Evolutionary conservation across 2,888 invertebrate species (phyloP), one percentile per base, ranked within the genome.

Genomic region (Catotricha subobsoleta): DNA sequence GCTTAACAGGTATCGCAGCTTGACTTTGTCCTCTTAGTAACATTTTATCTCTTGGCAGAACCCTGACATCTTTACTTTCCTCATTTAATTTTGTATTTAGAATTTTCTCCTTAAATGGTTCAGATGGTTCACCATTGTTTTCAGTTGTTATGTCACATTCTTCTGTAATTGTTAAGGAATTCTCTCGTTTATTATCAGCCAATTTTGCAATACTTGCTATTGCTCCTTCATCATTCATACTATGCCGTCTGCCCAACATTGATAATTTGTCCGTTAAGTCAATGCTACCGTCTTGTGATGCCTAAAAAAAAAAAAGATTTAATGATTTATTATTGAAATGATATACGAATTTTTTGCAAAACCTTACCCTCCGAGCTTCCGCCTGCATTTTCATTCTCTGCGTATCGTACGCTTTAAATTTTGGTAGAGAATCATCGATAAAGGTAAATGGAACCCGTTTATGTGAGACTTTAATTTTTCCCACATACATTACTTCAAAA

Each of bases 401-500:
- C 2, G 75, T 68, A 52, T 87, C 84, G 53, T 84, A 80, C 20
- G 74, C 72, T 46, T 76, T 74, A 52, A 92, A 86, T 59, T 84
- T 87, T 44, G 76, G 72, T 43, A 92, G 64, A 2, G 91, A 86
- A 56, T 91, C 90, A 55, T 94, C 94, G 49, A 92, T 87, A 51
- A 92, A 79, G 0, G 81, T 73, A 48, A 84, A 82, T 1, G 88
- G 82, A 1, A 87, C 80, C 56, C 86, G 87, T 53, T 83, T 75
- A 54, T 83, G 80, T 29, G 84, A 81, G 49, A 90, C 83, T 48
- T 82, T 76, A 37, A 90, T 87, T 65, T 88, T 87, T 0, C 92
- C 92, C 37, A 92, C 78, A 59, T 92, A 92, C 47, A 91, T 67
- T 3, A 82, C 84, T 70, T 88, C 87, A 54, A 87, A 87, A 62